Evolutionary conservation across 2,888 invertebrate species (phyloP).

Genomic region (Mystacides longicornis): DNA sequence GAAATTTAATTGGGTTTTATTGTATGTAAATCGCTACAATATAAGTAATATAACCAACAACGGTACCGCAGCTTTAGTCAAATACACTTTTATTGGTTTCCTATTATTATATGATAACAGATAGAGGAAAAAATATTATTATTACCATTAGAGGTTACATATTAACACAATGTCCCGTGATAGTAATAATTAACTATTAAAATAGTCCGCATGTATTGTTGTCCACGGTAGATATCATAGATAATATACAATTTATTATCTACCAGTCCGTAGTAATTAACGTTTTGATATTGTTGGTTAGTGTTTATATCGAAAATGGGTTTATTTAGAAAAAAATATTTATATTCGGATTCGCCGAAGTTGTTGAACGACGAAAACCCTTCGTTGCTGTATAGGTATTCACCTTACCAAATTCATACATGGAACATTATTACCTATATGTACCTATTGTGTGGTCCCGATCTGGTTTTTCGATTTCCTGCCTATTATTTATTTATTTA

Average conservation of each 20-base stretch:
- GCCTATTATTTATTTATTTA: no score
- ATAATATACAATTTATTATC: not conserved
- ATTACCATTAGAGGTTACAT: not conserved
- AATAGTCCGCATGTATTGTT: no score
- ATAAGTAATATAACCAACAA: not conserved
- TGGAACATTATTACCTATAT: no score
- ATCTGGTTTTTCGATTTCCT: no score
- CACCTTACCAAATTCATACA: no score
- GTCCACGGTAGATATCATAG: not conserved
- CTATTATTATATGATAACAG: slow-evolving; percentile 7
- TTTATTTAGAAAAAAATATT: no score
- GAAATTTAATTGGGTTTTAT: slow-evolving; percentile 27
- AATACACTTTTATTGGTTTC: slow-evolving; percentile 24
- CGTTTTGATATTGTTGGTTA: not conserved
- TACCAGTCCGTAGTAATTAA: not conserved
- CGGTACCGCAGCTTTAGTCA: slow-evolving; percentile 12
- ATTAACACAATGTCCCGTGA: not conserved
- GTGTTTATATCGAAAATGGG: no score
- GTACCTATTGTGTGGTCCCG: no score
- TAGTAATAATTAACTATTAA: not conserved
- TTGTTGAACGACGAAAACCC: no score
- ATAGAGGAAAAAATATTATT: no score
- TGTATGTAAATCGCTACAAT: slow-evolving; percentile 23
- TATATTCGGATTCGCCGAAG: no score
- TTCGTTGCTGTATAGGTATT: no score